Conservation (phyloP, 2,888 invertebrate genomes). For the Drosophila affinis region DNA sequence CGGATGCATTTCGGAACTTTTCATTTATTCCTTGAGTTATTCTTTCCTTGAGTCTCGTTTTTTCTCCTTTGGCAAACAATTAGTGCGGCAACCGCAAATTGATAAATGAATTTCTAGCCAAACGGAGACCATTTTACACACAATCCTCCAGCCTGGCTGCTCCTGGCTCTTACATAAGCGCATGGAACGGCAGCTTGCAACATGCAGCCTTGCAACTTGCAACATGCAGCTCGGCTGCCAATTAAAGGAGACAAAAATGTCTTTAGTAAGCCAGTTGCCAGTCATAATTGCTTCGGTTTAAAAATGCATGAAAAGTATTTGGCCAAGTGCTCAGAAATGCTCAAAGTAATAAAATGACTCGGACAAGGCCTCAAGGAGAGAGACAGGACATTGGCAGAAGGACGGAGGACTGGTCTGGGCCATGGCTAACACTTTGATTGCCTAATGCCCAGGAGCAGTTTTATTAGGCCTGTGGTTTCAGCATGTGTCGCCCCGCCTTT, state of each 20-base stretch:
- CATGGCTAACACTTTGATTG: conserved; percentile 48
- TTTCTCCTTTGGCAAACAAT: conserved; percentile 37
- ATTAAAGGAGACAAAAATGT: conserved; percentile 58
- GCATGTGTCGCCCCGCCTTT: not conserved
- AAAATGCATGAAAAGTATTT: conserved; percentile 71
- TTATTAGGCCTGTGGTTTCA: conserved; percentile 65
- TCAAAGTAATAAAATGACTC: conserved; percentile 68
- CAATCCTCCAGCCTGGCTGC: not conserved
- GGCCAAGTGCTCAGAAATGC: conserved; percentile 44
- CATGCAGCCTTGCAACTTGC: not conserved
- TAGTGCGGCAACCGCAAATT: conserved; percentile 63
- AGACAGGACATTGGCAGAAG: not conserved
- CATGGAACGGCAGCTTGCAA: too few relatives aligned
- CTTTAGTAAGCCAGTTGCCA: conserved; percentile 26
- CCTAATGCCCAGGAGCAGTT: conserved; percentile 56
- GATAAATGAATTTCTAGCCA: conserved; percentile 45
- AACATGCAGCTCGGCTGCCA: conserved; percentile 48
- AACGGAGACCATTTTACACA: conserved; percentile 29
- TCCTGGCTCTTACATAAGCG: conserved; percentile 19
- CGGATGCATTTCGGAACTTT: conserved; percentile 16
- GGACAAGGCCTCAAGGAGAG: conserved; percentile 37
- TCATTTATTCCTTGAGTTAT: not conserved
- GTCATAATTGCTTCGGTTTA: conserved; percentile 67
- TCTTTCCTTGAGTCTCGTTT: not conserved
- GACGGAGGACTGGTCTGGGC: not conserved